Evolutionary conservation across 37 sponge, comb jelly and placozoan species (phyloP), one percentile per base, ranked within the genome.

Genomic region (Haliclona indistincta): DNA sequence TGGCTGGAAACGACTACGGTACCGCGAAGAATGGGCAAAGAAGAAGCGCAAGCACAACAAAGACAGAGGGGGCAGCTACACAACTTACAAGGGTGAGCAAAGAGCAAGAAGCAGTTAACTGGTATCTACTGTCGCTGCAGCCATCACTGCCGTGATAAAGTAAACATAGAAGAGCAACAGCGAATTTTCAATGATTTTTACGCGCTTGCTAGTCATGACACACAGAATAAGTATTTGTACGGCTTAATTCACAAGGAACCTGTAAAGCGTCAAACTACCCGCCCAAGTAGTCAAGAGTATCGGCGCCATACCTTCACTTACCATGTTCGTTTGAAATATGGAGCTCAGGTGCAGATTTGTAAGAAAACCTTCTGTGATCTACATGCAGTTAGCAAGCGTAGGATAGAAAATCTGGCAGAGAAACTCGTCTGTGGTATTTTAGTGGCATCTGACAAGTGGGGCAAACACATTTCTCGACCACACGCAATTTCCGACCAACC

Each of bases 171-270:
- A 17, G 51, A 47, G 51, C 10, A 15, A 15, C 10, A 47, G 51
- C 51, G 51, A 17, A 15, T 47, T 17, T 47, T 47, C 51, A 47
- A 47, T 10, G 78, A 66, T 19, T 64, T 77, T 30, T 77, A 77
- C 40, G 30, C 43, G n/a, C 38, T 77, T 32, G 66, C 33, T 49
- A 65, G 32, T 49, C 78, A 77, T 32, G 67, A 77, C 30, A 5
- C 30, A 20, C 78, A 77, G 38, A 77, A 77, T 32, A 64, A 77
- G 67, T 77, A 77, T 52, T 51, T 77, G 5, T 77, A 56, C 36
- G 44, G 33, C 35, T 63, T 62, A 10, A 26, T 44, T 33, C 64
- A 23, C 34, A 23, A 42, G 8, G 22, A 25, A 11, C 19, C 26
- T 53, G 55, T 15, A 2, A 2, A 62, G 35, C 36, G 76, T 61